Conservation (phyloP, 2,113 vertebrate species). For the Pelecanoides urinatrix region DNA sequence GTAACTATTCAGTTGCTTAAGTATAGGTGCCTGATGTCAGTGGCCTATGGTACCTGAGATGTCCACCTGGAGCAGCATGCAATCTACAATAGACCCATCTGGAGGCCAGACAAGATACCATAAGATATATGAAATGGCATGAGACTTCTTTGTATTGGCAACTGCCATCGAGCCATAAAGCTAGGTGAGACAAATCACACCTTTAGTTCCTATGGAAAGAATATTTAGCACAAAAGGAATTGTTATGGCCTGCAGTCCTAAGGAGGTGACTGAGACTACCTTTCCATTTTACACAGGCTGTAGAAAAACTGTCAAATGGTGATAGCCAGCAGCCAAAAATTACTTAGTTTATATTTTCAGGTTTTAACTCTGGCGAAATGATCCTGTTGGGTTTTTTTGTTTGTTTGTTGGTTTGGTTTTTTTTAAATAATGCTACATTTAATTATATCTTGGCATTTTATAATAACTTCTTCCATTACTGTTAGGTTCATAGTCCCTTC, state of each 20-base stretch:
- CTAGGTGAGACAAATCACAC: neutral
- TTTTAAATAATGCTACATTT: too few species aligned
- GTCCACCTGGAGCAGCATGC: neutral
- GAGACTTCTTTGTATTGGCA: neutral
- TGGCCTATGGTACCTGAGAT: rapidly evolving
- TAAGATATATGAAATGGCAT: neutral
- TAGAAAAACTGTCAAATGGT: neutral
- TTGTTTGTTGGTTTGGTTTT: too few species aligned
- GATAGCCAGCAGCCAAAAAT: neutral
- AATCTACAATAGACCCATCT: neutral
- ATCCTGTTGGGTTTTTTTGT: too few species aligned
- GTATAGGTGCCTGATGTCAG: neutral
- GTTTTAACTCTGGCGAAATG: neutral
- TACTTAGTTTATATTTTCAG: neutral
- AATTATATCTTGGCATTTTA: neutral
- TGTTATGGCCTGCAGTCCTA: neutral
- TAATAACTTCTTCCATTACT: neutral
- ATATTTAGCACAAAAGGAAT: neutral
- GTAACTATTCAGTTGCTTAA: neutral
- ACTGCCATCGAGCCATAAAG: neutral
- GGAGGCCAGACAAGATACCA: neutral
- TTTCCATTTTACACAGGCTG: neutral
- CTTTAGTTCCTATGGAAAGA: neutral
- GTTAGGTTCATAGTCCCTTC: neutral
- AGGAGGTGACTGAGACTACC: neutral